Evolutionary conservation across 1,140 invertebrate genomes (phyloP), one percentile per base, ranked within the genome.

Genomic region (Copidosoma floridanum): DNA sequence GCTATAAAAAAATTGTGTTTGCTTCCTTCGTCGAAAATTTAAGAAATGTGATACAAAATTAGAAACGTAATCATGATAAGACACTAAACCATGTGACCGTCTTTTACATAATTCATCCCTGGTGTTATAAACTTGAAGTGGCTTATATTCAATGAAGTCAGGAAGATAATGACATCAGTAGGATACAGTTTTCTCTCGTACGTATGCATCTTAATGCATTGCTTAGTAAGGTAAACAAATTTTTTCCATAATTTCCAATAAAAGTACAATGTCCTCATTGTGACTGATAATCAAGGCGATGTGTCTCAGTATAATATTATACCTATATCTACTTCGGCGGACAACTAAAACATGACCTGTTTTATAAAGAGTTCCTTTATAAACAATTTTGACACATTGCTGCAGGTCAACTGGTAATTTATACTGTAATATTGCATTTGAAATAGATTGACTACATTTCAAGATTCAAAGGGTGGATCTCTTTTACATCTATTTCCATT

Each of bases 171-270:
- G 4, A n/a, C 63, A 67, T 46, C 47, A n/a, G 26, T 65, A 63
- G 11, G 29, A 20, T 12, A 35, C 21, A 7, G 11, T 26, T 50
- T 54, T 24, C 51, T 47, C 50, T 5, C 65, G 6, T 50, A 63
- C 29, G 37, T 60, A 63, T 12, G 46, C 46, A 11, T 57, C 40
- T 11, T 65, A 27, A n/a, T n/a, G n/a, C n/a, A n/a, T n/a, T n/a
- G n/a, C n/a, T n/a, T n/a, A n/a, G 24, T 57, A 18, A 21, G 59
- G 56, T 14, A 37, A 18, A 26, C 60, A 67, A n/a, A 27, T 23
- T 14, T 43, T 63, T 57, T 67, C 18, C 27, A 64, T 3, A 24
- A 63, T 53, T 63, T 67, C 63, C n/a, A 57, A 8, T 43, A 65
- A 14, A 7, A 65, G 29, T 27, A 44, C 62, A 26, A 61, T 37